Evolutionary conservation across 2,888 invertebrate species (phyloP).

Genomic region (Aquatica leii): DNA sequence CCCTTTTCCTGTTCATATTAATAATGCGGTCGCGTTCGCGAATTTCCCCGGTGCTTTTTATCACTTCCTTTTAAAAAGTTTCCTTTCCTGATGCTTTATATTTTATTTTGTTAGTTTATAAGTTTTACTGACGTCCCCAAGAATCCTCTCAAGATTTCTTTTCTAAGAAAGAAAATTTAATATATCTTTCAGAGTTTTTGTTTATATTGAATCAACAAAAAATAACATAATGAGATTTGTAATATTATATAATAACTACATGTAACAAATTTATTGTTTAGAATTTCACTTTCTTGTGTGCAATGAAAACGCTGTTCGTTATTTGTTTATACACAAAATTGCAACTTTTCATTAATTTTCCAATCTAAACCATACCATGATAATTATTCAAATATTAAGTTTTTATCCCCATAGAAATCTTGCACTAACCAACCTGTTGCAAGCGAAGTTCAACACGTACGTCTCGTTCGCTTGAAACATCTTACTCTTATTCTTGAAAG

Average conservation of each 20-base stretch:
- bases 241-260: too few species aligned
- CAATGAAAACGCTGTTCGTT: too few species aligned
- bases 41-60: conserved; percentile 40
- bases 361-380: too few species aligned
- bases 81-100: conserved; percentile 38
- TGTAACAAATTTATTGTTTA: too few species aligned
- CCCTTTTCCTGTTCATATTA: conserved; percentile 36
- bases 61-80: conserved; percentile 41
- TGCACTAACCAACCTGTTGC: conserved; percentile 12
- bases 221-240: too few species aligned
- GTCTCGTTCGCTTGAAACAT: too few species aligned
- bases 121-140: conserved; percentile 32
- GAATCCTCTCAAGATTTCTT: conserved; percentile 28
- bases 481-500: too few species aligned
- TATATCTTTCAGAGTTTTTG: neutral
- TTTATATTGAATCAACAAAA: neutral
- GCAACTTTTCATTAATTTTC: too few species aligned
- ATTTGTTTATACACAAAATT: too few species aligned
- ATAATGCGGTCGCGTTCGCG: conserved; percentile 40
- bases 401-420: too few species aligned
- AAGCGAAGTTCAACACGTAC: conserved; percentile 4
- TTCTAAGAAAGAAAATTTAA: conserved; percentile 17
- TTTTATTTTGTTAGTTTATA: conserved; percentile 42
- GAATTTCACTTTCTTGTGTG: too few species aligned
- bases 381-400: too few species aligned